phyloP scores from a whole-genome alignment of 2,797 vertebrate species.

The Nyctalus aviator region DNA sequence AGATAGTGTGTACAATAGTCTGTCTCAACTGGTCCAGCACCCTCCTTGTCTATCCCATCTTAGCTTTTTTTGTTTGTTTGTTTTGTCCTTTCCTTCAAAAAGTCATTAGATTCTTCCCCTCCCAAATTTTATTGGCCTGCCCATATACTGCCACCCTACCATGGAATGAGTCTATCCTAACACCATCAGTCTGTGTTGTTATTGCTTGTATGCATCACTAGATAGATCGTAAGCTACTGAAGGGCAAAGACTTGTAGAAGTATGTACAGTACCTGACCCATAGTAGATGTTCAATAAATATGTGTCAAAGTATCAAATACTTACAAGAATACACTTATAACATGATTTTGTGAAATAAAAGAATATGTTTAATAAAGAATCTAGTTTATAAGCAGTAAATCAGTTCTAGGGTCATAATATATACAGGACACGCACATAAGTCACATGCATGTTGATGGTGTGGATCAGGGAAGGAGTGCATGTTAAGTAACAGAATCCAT shows the following conservation, averaged over 20 bases:
- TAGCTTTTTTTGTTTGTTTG: not conserved
- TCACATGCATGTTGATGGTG: not conserved
- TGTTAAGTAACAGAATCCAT: not conserved
- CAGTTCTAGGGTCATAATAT: not conserved
- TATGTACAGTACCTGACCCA: not conserved
- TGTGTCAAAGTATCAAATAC: not conserved
- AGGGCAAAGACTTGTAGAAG: not conserved
- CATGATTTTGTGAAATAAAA: not conserved
- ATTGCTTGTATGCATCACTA: not conserved
- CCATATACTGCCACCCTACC: no score
- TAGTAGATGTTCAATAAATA: not conserved
- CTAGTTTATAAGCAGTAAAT: not conserved
- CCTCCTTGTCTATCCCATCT: not conserved
- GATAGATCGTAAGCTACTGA: not conserved
- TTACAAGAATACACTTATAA: not conserved
- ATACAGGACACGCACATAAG: not conserved
- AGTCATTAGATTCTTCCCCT: not conserved
- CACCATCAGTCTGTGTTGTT: not conserved
- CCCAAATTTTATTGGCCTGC: not conserved
- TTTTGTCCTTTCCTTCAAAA: not conserved
- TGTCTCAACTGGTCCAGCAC: not conserved
- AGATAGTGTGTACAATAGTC: fast-evolving
- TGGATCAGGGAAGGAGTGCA: not conserved
- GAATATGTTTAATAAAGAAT: not conserved
- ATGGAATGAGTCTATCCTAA: not conserved